Evolutionary conservation across 2,888 invertebrate genomes (phyloP).

Genomic region (Monoplex corrugatus): DNA sequence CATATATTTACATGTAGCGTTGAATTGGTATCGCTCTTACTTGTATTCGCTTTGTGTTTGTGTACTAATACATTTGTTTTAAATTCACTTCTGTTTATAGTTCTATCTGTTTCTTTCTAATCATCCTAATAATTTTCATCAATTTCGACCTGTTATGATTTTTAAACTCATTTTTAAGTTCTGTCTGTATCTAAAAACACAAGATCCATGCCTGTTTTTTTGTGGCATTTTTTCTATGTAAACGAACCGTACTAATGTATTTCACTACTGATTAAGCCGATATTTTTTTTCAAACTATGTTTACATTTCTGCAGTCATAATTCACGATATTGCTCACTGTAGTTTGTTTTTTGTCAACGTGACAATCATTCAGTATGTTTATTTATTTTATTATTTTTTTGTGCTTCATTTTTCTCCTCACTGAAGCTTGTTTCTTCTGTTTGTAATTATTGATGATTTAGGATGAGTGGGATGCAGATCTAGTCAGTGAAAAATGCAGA

Average conservation of each 20-base stretch:
- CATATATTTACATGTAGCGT: too few species aligned
- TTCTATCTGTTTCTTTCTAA: too few species aligned
- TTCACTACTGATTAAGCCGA: not conserved
- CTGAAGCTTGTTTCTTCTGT: not conserved
- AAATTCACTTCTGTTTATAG: too few species aligned
- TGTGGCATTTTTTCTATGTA: too few species aligned
- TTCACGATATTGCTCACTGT: not conserved
- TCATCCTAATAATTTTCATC: too few species aligned
- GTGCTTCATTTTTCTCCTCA: not conserved
- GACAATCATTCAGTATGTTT: not conserved
- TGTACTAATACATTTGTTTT: too few species aligned
- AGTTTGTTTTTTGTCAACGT: not conserved
- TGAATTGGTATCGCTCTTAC: too few species aligned
- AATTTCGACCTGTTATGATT: too few species aligned
- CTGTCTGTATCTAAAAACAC: too few species aligned
- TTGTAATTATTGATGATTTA: not conserved
- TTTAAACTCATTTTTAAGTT: too few species aligned
- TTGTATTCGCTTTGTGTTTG: too few species aligned
- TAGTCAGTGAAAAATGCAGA: not conserved
- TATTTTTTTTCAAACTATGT: not conserved
- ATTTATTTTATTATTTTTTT: not conserved
- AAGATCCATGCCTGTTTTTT: too few species aligned
- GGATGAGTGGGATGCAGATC: conserved; percentile 15
- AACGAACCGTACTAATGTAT: not conserved
- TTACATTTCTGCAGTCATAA: not conserved